phyloP scores from a whole-genome alignment of 2,888 invertebrate genomes.

The Volucella inanis region DNA sequence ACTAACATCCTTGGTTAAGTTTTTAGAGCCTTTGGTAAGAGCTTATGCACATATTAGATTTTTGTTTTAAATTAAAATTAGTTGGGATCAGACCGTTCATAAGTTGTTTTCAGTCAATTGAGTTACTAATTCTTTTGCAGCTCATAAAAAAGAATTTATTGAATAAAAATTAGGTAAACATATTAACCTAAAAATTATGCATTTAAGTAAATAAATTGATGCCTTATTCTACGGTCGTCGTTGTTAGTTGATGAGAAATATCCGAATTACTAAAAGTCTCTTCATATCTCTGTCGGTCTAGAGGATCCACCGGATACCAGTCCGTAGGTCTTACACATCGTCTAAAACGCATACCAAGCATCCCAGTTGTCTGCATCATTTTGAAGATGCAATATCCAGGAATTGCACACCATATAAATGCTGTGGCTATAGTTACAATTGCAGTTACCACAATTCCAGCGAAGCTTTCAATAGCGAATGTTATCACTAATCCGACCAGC shows the following conservation, averaged over 20 bases:
- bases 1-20: too few species aligned
- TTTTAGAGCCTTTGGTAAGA: too few species aligned
- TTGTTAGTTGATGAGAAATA: constrained; percentile 61
- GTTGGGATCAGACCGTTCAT: too few species aligned
- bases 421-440: constrained; percentile 67
- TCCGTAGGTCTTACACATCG: constrained; percentile 80
- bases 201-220: too few species aligned
- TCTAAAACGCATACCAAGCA: constrained; percentile 77
- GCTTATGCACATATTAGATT: too few species aligned
- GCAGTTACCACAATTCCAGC: constrained; percentile 40
- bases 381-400: constrained; percentile 79
- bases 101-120: too few species aligned
- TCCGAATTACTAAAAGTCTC: constrained; percentile 79
- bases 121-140: too few species aligned
- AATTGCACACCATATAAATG: constrained; percentile 78
- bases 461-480: not conserved
- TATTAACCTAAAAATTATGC: too few species aligned
- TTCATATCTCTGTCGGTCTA: constrained; percentile 80
- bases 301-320: constrained; percentile 81
- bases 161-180: too few species aligned
- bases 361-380: constrained; percentile 78
- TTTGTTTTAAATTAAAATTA: too few species aligned
- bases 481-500: not conserved
- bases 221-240: not conserved
- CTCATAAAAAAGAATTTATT: too few species aligned